A percentile compares a stretch with the other conserved stretches of the same genome.
These are phyloP conservation scores for Bubo scandiacus DNA, from an alignment of 2,113 vertebrate species.

Conservation along the genomic window DNA sequence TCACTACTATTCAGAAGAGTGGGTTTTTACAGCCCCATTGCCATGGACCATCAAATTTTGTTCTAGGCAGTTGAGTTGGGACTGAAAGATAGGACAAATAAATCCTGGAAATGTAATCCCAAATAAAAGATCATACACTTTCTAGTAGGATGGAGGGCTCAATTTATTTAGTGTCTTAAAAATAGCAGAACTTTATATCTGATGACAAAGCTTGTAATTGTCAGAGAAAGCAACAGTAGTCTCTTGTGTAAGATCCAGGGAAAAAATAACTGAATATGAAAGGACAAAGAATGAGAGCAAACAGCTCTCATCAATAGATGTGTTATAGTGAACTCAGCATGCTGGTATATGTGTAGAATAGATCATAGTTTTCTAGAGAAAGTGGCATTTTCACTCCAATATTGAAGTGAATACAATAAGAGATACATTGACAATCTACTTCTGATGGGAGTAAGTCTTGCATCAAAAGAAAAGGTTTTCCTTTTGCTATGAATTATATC, in stretches of 20 bases:
- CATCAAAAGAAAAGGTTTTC: background rate
- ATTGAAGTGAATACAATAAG: background rate
- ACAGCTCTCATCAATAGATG: background rate
- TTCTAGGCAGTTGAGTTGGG: background rate
- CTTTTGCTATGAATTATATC: background rate
- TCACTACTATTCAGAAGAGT: background rate
- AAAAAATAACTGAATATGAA: slow-evolving; percentile 4
- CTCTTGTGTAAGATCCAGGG: background rate
- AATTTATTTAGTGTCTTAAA: slow-evolving; percentile 42
- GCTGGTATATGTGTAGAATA: background rate
- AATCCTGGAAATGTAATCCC: slow-evolving; percentile 11
- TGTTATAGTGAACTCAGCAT: background rate
- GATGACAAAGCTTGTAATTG: slow-evolving; percentile 12
- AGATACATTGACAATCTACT: background rate
- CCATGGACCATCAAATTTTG: slow-evolving; percentile 3
- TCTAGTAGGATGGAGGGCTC: background rate
- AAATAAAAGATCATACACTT: slow-evolving; percentile 4
- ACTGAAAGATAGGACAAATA: background rate
- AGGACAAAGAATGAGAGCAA: slow-evolving; percentile 18
- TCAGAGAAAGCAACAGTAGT: background rate
- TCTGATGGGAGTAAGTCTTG: background rate
- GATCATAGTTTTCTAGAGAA: background rate
- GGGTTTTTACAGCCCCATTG: background rate
- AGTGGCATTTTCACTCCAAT: background rate
- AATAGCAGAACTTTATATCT: slow-evolving; percentile 21